Conservation (phyloP, 2,113 vertebrate genomes). For the Brachyhypopomus occidentalis region DNA sequence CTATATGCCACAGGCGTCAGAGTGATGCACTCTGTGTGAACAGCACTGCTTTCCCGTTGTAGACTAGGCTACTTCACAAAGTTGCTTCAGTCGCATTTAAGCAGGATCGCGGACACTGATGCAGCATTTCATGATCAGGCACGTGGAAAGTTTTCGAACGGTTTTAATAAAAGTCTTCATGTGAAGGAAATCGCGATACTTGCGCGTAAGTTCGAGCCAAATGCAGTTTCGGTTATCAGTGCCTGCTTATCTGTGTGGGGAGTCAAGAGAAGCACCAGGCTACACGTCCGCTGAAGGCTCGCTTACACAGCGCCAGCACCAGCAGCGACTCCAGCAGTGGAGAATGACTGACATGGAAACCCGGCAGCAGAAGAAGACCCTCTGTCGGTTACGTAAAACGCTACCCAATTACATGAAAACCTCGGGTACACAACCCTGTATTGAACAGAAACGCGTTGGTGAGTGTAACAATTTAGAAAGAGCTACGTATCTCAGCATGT, state of each 20-base stretch:
- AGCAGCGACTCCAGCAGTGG: neutral
- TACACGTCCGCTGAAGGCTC: constrained; percentile 6
- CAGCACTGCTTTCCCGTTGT: constrained; percentile 22
- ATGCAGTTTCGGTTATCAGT: neutral
- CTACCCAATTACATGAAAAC: neutral
- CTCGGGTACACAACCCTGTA: neutral
- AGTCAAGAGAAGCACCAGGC: neutral
- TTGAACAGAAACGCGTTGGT: neutral
- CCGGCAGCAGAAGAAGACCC: neutral
- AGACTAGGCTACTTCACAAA: constrained; percentile 15
- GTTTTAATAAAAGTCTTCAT: constrained; percentile 29
- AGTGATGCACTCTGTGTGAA: constrained; percentile 27
- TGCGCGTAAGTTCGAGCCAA: neutral
- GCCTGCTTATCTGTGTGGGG: constrained; percentile 14
- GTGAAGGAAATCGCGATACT: neutral
- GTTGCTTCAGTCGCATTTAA: constrained; percentile 24
- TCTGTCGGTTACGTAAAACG: neutral
- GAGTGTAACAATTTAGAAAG: neutral
- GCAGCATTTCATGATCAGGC: constrained; percentile 9
- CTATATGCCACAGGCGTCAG: constrained; percentile 10
- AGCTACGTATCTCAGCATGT: neutral
- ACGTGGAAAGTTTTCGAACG: neutral
- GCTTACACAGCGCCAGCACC: constrained; percentile 12
- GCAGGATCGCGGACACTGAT: neutral
- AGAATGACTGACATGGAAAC: neutral